Evolutionary conservation across 2,888 invertebrate species (phyloP), one percentile per base, ranked within the genome.

Genomic region (Prionchulus punctatus): DNA sequence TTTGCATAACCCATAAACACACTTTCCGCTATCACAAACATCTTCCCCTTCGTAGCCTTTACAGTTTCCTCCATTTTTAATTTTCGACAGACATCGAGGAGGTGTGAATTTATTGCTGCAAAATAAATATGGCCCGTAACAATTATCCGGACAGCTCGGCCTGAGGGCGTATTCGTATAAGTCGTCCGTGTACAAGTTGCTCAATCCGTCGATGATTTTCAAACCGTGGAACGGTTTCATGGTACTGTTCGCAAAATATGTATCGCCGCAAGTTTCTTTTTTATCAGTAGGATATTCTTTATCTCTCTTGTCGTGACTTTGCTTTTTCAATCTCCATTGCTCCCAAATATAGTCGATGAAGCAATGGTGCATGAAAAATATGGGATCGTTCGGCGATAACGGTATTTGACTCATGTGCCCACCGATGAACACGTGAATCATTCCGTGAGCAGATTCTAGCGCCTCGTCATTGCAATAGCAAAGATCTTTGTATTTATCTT

Each of bases 341-440:
- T 73, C 71, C 70, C 71, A 72, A 4, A 72, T 57, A 27, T 65
- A 60, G 59, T 72, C 72, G n/a, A 71, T 65, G 57, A 69, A 72
- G 18, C 65, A 62, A 57, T 72, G 72, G 55, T 68, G 68, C 36
- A 72, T 57, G 61, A 64, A 71, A n/a, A n/a, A n/a, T n/a, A n/a
- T n/a, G n/a, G n/a, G n/a, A n/a, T n/a, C n/a, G n/a, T n/a, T n/a
- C n/a, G 70, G 70, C 0, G 72, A 66, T 0, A 67, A 63, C 1
- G 62, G 60, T 0, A 68, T 65, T 26, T 69, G 65, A 23, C 63
- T 57, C 68, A 71, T 70, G 47, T 66, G 63, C 1, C 71, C 71
- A 7, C 70, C 70, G 23, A 71, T 63, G 60, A 62, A 70, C 47
- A 67, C 62, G 59, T 70, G 70, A 1, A 65, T 63, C 30, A 66